phyloP scores from a whole-genome alignment of 2,888 invertebrate species.

The Ophonus ardosiacus region DNA sequence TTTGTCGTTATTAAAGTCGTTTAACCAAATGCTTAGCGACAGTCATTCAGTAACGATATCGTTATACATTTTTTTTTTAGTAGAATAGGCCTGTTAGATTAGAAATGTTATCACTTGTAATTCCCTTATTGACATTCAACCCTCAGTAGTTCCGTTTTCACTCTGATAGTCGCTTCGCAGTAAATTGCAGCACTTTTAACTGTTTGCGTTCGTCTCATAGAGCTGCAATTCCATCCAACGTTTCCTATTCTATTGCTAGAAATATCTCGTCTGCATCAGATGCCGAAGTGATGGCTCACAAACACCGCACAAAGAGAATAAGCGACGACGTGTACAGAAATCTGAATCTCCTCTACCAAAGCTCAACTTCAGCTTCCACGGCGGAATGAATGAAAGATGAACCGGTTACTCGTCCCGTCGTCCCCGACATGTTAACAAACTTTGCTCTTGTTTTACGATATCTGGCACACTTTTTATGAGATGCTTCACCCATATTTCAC shows the following conservation, averaged over 20 bases:
- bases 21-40: too few relatives aligned
- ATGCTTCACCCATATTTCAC: neutral
- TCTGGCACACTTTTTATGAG: neutral
- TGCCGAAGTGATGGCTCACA: neutral
- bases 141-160: neutral
- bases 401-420: neutral
- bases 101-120: too few relatives aligned
- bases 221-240: neutral
- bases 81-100: too few relatives aligned
- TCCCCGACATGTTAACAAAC: neutral
- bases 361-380: neutral
- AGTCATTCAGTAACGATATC: too few relatives aligned
- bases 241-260: neutral
- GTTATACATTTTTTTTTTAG: too few relatives aligned
- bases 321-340: slow-evolving; percentile 17
- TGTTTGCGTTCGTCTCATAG: neutral
- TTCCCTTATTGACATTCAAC: neutral
- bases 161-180: neutral
- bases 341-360: neutral
- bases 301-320: slow-evolving; percentile 11
- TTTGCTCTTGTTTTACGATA: neutral
- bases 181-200: neutral
- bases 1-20: too few relatives aligned
- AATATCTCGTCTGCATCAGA: neutral
- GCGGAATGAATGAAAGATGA: slow-evolving; percentile 13